These are phyloP conservation scores for Scaeva pyrastri DNA, from an alignment of 2,888 invertebrate genomes.

Conservation along the genomic window DNA sequence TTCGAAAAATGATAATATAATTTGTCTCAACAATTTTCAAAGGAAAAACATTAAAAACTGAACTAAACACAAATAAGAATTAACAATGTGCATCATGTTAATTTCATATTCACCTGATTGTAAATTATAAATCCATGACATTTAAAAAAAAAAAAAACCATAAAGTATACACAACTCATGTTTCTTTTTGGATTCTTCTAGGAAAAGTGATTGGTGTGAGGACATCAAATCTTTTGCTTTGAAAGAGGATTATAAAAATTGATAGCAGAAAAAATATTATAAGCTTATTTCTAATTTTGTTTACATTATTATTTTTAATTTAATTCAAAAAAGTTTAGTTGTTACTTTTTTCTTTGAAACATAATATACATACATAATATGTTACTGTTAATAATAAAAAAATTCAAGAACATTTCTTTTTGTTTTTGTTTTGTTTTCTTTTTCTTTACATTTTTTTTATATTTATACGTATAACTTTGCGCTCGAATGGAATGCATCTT, in stretches of 20 bases:
- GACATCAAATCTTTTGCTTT: not conserved
- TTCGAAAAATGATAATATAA: too few relatives aligned
- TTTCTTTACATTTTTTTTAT: too few relatives aligned
- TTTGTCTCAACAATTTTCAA: too few relatives aligned
- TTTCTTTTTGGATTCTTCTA: constrained; percentile 15
- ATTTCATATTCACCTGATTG: not conserved
- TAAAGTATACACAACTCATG: not conserved
- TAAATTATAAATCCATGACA: not conserved
- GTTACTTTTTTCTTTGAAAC: not conserved
- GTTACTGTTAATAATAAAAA: not conserved
- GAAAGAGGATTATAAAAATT: not conserved
- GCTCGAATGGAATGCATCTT: too few relatives aligned
- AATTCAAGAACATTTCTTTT: not conserved
- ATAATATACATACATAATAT: not conserved
- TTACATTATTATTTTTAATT: not conserved
- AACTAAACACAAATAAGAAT: too few relatives aligned
- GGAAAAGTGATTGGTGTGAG: constrained; percentile 10
- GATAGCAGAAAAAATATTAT: not conserved
- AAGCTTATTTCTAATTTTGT: not conserved
- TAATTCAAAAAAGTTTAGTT: not conserved
- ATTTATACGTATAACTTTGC: too few relatives aligned
- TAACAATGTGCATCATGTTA: not conserved
- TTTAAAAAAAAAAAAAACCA: not conserved
- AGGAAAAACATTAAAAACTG: too few relatives aligned
- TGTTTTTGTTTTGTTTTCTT: not conserved